A percentile compares a stretch with the other conserved stretches of the same genome.
Evolutionary conservation across 2,797 vertebrate genomes (phyloP).

Genomic region (Galagoides demidoff): DNA sequence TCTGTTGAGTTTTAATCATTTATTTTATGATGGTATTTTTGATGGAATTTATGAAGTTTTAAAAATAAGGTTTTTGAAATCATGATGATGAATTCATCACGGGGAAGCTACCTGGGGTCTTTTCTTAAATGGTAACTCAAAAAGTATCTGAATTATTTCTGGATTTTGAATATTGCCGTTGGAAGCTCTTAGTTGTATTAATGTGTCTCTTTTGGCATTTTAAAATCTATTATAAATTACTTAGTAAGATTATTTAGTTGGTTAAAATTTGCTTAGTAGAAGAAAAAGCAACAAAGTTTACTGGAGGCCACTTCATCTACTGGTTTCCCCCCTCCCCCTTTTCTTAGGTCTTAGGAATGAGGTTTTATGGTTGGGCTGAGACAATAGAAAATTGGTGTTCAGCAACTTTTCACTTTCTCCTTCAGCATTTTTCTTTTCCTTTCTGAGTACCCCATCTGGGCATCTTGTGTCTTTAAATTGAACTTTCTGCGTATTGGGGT

Average conservation of each 20-base stretch:
- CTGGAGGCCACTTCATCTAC: not conserved
- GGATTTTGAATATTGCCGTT: not conserved
- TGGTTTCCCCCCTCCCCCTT: not conserved
- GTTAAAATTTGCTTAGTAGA: not conserved
- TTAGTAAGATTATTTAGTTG: not conserved
- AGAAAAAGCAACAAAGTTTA: not conserved
- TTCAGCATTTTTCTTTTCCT: not conserved
- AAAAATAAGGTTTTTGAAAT: slow-evolving; percentile 3
- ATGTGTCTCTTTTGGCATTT: not conserved
- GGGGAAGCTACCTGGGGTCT: not conserved
- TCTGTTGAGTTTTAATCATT: not conserved
- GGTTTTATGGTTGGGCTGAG: not conserved
- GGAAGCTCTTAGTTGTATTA: not conserved
- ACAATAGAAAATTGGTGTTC: not conserved
- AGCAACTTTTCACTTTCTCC: not conserved
- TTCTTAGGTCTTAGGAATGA: not conserved
- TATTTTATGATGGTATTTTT: not conserved
- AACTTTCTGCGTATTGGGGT: not conserved
- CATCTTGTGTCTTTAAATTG: not conserved
- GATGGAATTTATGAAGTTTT: slow-evolving; percentile 21
- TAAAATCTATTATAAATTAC: not conserved
- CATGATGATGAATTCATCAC: not conserved
- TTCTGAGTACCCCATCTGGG: not conserved
- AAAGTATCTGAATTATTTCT: not conserved
- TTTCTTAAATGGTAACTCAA: slow-evolving; percentile 8